Percentiles rank a stretch among this genome's conserved stretches.
These are phyloP conservation scores for Diachrysia chrysitis DNA, from an alignment of 2,888 invertebrate species.

Conservation along the genomic window DNA sequence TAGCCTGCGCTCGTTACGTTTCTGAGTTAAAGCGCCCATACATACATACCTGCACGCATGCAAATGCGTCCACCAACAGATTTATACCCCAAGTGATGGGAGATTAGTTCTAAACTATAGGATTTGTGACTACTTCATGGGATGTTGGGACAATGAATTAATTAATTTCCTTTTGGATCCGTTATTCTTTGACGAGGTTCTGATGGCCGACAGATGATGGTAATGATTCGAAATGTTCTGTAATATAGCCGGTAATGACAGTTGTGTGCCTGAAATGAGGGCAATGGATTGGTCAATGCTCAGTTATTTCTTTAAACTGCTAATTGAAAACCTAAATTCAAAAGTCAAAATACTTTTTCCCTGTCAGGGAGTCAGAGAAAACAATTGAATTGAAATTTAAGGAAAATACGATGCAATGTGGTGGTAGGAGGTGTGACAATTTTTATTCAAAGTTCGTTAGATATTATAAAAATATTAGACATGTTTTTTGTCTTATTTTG, in stretches of 20 bases:
- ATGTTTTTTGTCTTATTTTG: too few species aligned
- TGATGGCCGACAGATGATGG: slow-evolving; percentile 14
- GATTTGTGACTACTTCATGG: slow-evolving; percentile 44
- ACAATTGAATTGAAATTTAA: too few species aligned
- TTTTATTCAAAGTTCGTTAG: too few species aligned
- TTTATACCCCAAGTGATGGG: slow-evolving; percentile 51
- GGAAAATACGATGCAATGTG: too few species aligned
- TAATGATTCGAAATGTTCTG: neutral
- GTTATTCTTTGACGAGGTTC: slow-evolving; percentile 12
- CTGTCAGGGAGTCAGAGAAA: too few species aligned
- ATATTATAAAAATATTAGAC: too few species aligned
- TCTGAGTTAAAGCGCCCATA: slow-evolving; percentile 63
- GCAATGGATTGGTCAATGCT: neutral
- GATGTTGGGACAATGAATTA: slow-evolving; percentile 40
- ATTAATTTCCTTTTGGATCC: slow-evolving; percentile 33
- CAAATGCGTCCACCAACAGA: slow-evolving; percentile 55
- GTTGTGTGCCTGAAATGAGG: neutral
- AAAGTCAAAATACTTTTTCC: too few species aligned
- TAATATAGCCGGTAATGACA: neutral
- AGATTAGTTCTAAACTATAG: slow-evolving; percentile 54
- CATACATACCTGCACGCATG: slow-evolving; percentile 69
- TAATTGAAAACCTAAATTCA: neutral
- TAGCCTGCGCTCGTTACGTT: slow-evolving; percentile 69
- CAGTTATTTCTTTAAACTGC: neutral
- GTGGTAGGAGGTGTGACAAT: too few species aligned